These are phyloP conservation scores for Australoheros scitulus DNA, from an alignment of 2,113 vertebrate species.

Conservation along the genomic window DNA sequence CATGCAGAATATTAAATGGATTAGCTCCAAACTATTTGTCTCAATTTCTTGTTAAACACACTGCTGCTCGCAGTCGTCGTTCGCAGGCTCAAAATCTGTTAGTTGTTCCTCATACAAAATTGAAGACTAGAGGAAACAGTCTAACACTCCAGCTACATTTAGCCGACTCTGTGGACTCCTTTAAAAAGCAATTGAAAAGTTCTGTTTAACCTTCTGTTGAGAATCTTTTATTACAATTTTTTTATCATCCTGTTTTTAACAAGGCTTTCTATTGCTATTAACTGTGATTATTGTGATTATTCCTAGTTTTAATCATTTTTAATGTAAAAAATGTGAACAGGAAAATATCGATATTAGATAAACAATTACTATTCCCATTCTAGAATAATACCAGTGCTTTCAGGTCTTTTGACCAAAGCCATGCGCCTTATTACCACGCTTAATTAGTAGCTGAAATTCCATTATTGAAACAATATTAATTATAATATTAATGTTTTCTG, in stretches of 20 bases:
- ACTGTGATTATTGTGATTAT: too few species aligned
- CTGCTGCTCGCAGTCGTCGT: too few species aligned
- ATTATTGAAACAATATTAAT: background rate
- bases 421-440: background rate
- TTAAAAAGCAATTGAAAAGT: background rate
- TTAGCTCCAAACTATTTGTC: background rate
- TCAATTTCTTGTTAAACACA: background rate
- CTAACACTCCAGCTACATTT: background rate
- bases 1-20: background rate
- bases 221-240: background rate
- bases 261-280: too few species aligned
- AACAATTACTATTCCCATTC: background rate
- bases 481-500: background rate
- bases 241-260: too few species aligned
- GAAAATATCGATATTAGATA: background rate
- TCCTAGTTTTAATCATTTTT: too few species aligned
- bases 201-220: background rate
- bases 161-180: background rate
- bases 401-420: background rate
- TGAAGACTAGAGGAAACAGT: background rate
- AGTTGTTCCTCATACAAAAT: too few species aligned
- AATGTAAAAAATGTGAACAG: too few species aligned
- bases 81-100: background rate
- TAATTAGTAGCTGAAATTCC: background rate
- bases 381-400: background rate